Base-by-base conservation (phyloP, 2,797 vertebrate genomes). In the Typhlichthys eigenmanni region DNA sequence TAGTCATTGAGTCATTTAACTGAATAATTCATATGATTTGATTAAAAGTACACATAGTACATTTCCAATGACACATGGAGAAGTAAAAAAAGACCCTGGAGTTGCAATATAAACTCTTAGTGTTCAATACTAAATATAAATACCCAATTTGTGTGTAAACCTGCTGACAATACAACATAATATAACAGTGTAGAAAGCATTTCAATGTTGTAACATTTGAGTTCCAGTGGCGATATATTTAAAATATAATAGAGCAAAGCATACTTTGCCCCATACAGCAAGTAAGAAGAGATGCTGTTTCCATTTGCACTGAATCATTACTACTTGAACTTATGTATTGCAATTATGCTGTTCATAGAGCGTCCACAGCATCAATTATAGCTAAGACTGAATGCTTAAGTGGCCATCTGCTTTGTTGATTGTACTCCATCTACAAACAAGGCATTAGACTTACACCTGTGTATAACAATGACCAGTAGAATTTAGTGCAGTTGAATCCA, bases 41-140 rank as follows among this genome's bases (percentile, higher is more conserved):
- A 66, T 75, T 58, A 69, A 62, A 56, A 76, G 65, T 47, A 75
- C 61, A 58, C 55, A 55, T 11, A 55, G 5, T 68, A 73, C 52
- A 74, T 87, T 57, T 75, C 68, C 68, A 34, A 53, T 0, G 38
- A 82, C 75, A 77, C 53, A 72, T 63, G 66, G 69, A 87, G 63
- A 45, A 76, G 58, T 85, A 57, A 59, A 38, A 66, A 71, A 62
- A 85, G 85, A 87, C 87, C 89, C 85, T 85, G 86, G 88, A 90
- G 82, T 76, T 84, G 75, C 52, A 75, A 61, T 59, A 61, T 62
- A 53, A 60, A 13, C 17, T 73, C 24, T 74, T 74, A 66, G 67
- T 63, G 78, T 71, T 69, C 24, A 29, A 62, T 19, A 64, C 50
- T 10, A 53, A 51, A 60, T 24, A 60, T 64, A 1, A 4, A 52